phyloP scores from a whole-genome alignment of 2,113 vertebrate species.

The Apus apus region DNA sequence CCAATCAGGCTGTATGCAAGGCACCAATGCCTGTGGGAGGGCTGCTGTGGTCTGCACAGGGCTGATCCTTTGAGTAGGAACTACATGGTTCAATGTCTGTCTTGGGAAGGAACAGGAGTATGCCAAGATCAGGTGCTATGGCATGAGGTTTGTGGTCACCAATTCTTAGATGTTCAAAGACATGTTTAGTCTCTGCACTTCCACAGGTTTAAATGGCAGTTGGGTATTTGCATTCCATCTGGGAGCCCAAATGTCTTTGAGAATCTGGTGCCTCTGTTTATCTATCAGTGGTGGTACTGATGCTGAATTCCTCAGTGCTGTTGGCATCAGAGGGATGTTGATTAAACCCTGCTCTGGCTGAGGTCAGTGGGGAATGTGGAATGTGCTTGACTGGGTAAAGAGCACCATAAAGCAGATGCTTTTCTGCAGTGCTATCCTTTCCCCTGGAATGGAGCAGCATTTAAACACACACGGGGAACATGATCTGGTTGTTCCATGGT shows the following conservation, averaged over 20 bases:
- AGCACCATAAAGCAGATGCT: not conserved
- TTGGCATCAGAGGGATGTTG: not conserved
- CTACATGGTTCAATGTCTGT: not conserved
- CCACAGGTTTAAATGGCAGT: not conserved
- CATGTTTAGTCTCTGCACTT: not conserved
- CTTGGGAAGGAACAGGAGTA: not conserved
- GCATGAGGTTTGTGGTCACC: not conserved
- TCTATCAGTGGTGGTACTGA: fast-evolving
- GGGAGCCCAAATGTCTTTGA: not conserved
- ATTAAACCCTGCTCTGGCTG: not conserved
- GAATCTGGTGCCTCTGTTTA: not conserved
- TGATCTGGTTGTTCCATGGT: not conserved
- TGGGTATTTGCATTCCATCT: not conserved
- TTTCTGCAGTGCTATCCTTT: not conserved
- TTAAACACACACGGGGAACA: not conserved
- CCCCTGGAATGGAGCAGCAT: not conserved
- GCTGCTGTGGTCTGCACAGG: not conserved
- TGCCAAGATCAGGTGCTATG: not conserved
- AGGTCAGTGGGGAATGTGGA: not conserved
- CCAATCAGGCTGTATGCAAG: not conserved
- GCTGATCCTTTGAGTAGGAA: not conserved
- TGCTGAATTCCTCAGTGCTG: not conserved
- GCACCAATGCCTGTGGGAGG: not conserved
- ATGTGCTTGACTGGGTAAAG: not conserved
- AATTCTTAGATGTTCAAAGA: not conserved